Base-by-base conservation (phyloP, 2,888 invertebrate species). In the Seira musarum region DNA sequence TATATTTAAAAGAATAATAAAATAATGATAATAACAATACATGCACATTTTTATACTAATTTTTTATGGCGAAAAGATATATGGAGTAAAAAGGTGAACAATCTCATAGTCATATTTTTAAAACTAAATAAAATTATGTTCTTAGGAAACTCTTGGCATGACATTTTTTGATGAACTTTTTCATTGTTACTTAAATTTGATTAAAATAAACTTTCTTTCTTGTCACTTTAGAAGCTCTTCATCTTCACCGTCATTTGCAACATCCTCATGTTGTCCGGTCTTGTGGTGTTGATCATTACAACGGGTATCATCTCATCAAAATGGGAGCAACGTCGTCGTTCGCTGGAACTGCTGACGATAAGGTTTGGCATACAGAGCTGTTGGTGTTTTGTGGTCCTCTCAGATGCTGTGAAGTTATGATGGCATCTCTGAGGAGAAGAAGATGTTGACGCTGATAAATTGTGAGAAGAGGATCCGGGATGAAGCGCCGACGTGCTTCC, bases 161-260 rank as follows among this genome's bases (percentile, higher is more conserved):
- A 70, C 60, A 21, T 77, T 65, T 75, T 76, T 69, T 71, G 3
- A 13, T 53, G 53, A 17, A 5, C 2, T 53, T 53, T 13, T 40
- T 40, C 6, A 8, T 40, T 30, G 30, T 30, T 2, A 5, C 30
- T 30, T 30, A 30, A 30, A 30, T 30, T 30, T 30, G 30, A n/a
- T n/a, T n/a, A n/a, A n/a, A n/a, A n/a, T n/a, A n/a, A n/a, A n/a
- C n/a, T n/a, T n/a, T n/a, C n/a, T n/a, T n/a, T n/a, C n/a, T n/a
- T n/a, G n/a, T n/a, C n/a, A n/a, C n/a, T 60, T 78, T 79, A 72
- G 64, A 79, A 79, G 79, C 79, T 79, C 73, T 53, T 79, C 73
- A 64, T 73, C 68, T 63, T 35, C 71, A 17, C 10, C 53, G 60
- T 46, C 19, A 30, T 30, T 30, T 8, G 30, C 30, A 30, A 30